phyloP scores from a whole-genome alignment of 2,888 invertebrate genomes.

The Lamellibrachia satsuma region DNA sequence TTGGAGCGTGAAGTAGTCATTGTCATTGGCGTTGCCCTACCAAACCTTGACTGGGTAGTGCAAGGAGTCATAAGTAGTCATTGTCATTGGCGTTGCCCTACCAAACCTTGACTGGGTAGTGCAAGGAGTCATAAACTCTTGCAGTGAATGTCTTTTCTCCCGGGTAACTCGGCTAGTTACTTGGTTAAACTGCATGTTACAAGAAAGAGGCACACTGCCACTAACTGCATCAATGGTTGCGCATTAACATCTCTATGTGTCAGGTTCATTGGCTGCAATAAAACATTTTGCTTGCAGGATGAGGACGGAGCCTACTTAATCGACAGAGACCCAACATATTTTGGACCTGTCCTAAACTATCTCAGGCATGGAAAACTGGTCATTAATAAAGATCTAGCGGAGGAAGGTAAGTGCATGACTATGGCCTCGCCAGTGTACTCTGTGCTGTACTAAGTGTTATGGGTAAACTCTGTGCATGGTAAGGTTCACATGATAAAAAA shows the following conservation, averaged over 20 bases:
- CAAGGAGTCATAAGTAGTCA: too few relatives aligned
- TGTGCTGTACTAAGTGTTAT: background rate
- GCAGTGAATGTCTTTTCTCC: too few relatives aligned
- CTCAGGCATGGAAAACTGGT: constrained; percentile 96
- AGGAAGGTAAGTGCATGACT: constrained; percentile 77
- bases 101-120: too few relatives aligned
- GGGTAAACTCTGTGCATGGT: background rate
- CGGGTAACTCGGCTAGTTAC: too few relatives aligned
- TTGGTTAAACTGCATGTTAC: background rate
- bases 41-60: too few relatives aligned
- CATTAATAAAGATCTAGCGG: constrained; percentile 93
- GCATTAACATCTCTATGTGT: constrained; percentile 32
- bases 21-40: too few relatives aligned
- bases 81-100: too few relatives aligned
- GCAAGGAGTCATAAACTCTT: too few relatives aligned
- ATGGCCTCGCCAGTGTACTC: background rate
- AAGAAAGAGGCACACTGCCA: background rate
- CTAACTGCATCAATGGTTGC: background rate
- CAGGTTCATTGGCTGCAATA: background rate
- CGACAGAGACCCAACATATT: constrained; percentile 96
- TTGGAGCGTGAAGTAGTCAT: too few relatives aligned
- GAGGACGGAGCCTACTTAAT: constrained; percentile 97
- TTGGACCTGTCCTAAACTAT: constrained; percentile 95
- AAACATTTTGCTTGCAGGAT: constrained; percentile 74
- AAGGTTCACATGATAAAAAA: background rate